A percentile compares a stretch with the other conserved stretches of the same genome.
Evolutionary conservation across 2,113 vertebrate species (phyloP).

Genomic region (Phalacrocorax brasilianus): DNA sequence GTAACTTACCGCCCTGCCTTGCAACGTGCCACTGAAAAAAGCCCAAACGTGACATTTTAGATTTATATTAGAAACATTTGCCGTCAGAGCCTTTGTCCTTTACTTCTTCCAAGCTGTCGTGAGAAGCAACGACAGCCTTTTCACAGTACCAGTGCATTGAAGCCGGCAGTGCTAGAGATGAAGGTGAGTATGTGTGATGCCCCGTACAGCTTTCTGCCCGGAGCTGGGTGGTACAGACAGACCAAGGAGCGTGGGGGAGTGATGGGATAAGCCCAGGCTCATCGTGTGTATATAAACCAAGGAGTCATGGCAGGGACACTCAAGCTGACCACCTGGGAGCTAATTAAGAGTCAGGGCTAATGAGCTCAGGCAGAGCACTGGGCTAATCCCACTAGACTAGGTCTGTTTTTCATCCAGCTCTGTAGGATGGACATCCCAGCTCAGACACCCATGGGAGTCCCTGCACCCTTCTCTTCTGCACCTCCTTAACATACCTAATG

Average conservation of each 20-base stretch:
- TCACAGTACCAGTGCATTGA: fast-evolving
- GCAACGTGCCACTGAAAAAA: background rate
- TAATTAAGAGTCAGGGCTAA: background rate
- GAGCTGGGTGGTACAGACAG: background rate
- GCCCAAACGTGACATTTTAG: fast-evolving
- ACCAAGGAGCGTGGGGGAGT: background rate
- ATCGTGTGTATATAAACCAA: background rate
- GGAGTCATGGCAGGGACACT: background rate
- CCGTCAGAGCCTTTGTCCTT: background rate
- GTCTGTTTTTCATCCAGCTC: background rate
- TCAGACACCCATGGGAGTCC: background rate
- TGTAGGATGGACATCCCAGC: background rate
- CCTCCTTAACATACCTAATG: background rate
- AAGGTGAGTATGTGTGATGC: fast-evolving
- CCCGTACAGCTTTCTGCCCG: background rate
- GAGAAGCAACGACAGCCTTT: background rate
- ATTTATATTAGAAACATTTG: fast-evolving
- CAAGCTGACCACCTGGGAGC: background rate
- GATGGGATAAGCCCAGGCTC: background rate
- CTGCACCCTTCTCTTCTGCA: background rate
- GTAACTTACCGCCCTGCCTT: background rate
- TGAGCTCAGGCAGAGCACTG: background rate
- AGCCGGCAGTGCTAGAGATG: background rate
- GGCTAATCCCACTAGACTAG: background rate
- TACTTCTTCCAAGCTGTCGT: fast-evolving